A percentile compares a stretch with the other conserved stretches of the same genome.
Conservation (phyloP, 2,888 invertebrate species). For the Drosophila ezoana region DNA sequence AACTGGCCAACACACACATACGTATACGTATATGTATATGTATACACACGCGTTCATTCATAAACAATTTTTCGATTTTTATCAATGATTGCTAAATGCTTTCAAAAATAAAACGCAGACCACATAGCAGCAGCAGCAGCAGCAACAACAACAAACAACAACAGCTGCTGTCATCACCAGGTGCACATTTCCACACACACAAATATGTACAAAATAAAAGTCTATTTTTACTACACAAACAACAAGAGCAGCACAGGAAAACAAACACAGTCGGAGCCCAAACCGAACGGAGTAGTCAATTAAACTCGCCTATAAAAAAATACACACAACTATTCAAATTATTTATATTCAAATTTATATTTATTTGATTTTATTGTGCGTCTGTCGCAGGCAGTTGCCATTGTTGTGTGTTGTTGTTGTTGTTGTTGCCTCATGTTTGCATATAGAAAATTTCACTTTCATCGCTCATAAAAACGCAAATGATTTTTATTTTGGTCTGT, state of each 20-base stretch:
- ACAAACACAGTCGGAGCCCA: slow-evolving; percentile 12
- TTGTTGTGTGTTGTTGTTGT: slow-evolving; percentile 9
- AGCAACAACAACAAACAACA: slow-evolving; percentile 25
- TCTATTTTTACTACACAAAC: slow-evolving; percentile 40
- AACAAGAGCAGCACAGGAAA: slow-evolving; percentile 18
- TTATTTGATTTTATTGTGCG: slow-evolving; percentile 59
- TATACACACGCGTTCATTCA: slow-evolving; percentile 63
- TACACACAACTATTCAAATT: slow-evolving; percentile 36
- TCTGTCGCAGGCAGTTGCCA: slow-evolving; percentile 19
- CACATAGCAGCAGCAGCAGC: slow-evolving; percentile 39
- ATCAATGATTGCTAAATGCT: slow-evolving; percentile 80
- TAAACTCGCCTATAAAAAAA: slow-evolving; percentile 18
- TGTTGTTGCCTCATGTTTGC: slow-evolving; percentile 10
- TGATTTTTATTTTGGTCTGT: slow-evolving; percentile 34
- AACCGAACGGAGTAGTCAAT: slow-evolving; percentile 5
- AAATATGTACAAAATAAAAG: slow-evolving; percentile 23
- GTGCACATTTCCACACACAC: slow-evolving; percentile 39
- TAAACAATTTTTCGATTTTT: slow-evolving; percentile 77
- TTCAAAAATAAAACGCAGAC: slow-evolving; percentile 67
- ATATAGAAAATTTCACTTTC: slow-evolving; percentile 59
- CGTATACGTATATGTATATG: neutral
- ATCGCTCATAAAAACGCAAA: slow-evolving; percentile 66
- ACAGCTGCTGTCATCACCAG: slow-evolving; percentile 56
- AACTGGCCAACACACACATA: neutral
- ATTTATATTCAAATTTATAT: slow-evolving; percentile 48